phyloP scores from a whole-genome alignment of 2,888 invertebrate species.

The Argyresthia goedartella region DNA sequence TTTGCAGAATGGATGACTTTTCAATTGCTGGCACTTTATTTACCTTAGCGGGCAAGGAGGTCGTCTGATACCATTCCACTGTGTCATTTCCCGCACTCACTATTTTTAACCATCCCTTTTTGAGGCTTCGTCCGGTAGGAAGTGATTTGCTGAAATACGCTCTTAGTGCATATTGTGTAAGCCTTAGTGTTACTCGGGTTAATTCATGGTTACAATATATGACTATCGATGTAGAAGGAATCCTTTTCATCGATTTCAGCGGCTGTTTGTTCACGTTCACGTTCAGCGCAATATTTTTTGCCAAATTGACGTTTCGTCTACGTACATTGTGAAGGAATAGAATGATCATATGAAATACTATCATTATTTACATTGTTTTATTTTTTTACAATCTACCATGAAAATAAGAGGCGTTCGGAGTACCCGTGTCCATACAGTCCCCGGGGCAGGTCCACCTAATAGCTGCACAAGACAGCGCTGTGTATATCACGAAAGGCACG shows the following conservation, averaged over 20 bases:
- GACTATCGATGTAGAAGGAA: conserved; percentile 48
- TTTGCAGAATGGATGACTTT: conserved; percentile 48
- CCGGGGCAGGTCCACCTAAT: neutral
- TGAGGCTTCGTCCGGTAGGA: conserved; percentile 38
- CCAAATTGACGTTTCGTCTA: too few relatives aligned
- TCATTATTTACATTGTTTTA: too few relatives aligned
- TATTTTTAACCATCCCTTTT: conserved; percentile 47
- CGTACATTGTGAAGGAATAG: too few relatives aligned
- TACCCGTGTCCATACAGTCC: neutral
- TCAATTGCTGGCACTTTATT: conserved; percentile 60
- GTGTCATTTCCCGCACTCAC: conserved; percentile 63
- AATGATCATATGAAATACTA: too few relatives aligned
- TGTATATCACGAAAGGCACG: conserved; percentile 5
- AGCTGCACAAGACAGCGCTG: neutral
- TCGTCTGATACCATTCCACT: conserved; percentile 45
- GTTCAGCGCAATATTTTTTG: too few relatives aligned
- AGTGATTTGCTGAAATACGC: conserved; percentile 68
- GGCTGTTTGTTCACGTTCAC: too few relatives aligned
- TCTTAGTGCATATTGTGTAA: conserved; percentile 62
- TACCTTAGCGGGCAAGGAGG: conserved; percentile 38
- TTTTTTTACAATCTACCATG: too few relatives aligned
- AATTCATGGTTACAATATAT: conserved; percentile 57
- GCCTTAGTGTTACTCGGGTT: conserved; percentile 58
- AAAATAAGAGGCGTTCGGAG: too few relatives aligned
- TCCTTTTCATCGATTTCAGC: conserved; percentile 30